These are phyloP conservation scores for Coryphaenoides rupestris DNA, from an alignment of 2,113 vertebrate genomes.

Conservation along the genomic window DNA sequence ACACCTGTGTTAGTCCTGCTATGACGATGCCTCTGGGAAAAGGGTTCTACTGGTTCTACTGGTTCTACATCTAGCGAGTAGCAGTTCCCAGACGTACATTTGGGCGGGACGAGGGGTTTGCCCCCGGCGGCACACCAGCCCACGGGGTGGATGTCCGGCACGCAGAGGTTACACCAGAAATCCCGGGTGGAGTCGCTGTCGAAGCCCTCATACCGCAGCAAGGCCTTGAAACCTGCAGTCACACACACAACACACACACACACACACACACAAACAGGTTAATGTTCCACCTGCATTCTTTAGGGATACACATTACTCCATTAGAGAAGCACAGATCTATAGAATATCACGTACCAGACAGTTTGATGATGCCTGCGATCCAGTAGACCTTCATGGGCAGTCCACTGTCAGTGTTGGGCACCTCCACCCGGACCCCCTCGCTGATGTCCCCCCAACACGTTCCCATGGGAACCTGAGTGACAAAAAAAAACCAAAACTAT, in stretches of 20 bases:
- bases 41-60: too few relatives aligned
- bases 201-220: conserved; percentile 89
- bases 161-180: conserved; percentile 89
- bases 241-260: conserved; percentile 7
- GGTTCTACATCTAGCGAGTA: too few relatives aligned
- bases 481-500: not conserved
- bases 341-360: conserved; percentile 77
- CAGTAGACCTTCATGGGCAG: conserved; percentile 94
- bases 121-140: conserved; percentile 91
- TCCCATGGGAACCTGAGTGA: conserved; percentile 83
- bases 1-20: too few relatives aligned
- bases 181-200: conserved; percentile 85
- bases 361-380: conserved; percentile 90
- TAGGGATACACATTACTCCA: too few relatives aligned
- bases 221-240: conserved; percentile 82
- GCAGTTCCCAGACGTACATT: conserved; percentile 68
- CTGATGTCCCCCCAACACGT: conserved; percentile 85
- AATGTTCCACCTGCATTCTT: too few relatives aligned
- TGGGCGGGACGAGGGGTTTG: conserved; percentile 87
- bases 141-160: conserved; percentile 88
- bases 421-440: conserved; percentile 89
- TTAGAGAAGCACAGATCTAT: too few relatives aligned
- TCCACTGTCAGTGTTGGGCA: conserved; percentile 88
- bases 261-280: not conserved
- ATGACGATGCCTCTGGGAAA: too few relatives aligned